Evolutionary conservation across 1,140 invertebrate species (phyloP).

Genomic region (Coenobita brevimanus): DNA sequence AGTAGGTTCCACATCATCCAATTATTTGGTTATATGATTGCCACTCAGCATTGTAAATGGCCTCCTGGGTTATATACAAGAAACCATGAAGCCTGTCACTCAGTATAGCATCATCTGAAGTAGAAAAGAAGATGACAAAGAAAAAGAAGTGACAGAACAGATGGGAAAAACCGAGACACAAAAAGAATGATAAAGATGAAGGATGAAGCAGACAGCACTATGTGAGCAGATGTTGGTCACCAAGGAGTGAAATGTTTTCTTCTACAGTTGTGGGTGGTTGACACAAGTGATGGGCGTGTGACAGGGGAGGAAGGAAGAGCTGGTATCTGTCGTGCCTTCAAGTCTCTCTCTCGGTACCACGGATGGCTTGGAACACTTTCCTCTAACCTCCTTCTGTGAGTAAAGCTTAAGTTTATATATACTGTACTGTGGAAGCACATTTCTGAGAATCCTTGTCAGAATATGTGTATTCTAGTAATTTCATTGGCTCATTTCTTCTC

Average conservation of each 20-base stretch:
- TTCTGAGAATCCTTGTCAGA: too few relatives aligned
- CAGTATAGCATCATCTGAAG: too few relatives aligned
- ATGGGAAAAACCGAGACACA: not conserved
- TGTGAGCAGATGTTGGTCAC: not conserved
- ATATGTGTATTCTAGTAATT: too few relatives aligned
- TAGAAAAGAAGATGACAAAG: too few relatives aligned
- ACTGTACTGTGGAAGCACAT: not conserved
- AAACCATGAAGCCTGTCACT: too few relatives aligned
- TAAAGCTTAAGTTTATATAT: not conserved
- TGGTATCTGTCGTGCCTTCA: slow-evolving; percentile 1
- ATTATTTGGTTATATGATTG: too few relatives aligned
- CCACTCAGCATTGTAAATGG: too few relatives aligned
- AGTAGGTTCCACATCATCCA: too few relatives aligned
- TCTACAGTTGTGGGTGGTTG: slow-evolving; percentile 30
- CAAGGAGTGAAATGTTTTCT: not conserved
- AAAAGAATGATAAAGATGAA: too few relatives aligned
- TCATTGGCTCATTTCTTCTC: too few relatives aligned
- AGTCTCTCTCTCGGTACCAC: not conserved
- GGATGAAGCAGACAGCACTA: not conserved
- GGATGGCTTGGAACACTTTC: slow-evolving; percentile 2
- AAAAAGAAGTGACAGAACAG: too few relatives aligned
- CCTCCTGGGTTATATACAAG: too few relatives aligned
- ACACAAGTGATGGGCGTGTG: slow-evolving; percentile 19
- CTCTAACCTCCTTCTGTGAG: not conserved
- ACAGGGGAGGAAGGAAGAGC: slow-evolving; percentile 8